Evolutionary conservation across 2,797 vertebrate genomes (phyloP).

Genomic region (Cuculus canorus): DNA sequence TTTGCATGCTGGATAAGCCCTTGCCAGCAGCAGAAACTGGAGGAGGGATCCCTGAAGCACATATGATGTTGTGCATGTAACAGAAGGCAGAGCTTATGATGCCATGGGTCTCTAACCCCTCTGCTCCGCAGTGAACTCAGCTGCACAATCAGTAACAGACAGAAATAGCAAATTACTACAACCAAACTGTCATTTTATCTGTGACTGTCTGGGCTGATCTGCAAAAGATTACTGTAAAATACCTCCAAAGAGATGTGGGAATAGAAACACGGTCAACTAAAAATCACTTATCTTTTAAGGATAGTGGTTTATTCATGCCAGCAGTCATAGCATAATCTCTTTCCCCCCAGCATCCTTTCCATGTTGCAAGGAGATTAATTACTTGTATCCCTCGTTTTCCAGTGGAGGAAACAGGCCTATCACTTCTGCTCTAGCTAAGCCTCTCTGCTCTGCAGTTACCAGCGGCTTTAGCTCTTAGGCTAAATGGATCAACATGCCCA

Average conservation of each 20-base stretch:
- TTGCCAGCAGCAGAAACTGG: background rate
- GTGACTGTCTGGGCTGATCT: background rate
- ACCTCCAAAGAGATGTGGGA: background rate
- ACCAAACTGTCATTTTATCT: slow-evolving; percentile 1
- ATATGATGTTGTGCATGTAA: background rate
- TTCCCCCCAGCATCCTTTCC: background rate
- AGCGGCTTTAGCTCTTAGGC: background rate
- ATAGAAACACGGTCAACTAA: background rate
- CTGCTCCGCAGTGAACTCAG: background rate
- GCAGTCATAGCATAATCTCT: background rate
- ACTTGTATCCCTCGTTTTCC: background rate
- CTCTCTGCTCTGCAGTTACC: background rate
- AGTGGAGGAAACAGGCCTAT: background rate
- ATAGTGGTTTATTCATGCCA: background rate
- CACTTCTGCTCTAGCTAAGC: background rate
- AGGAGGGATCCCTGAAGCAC: background rate
- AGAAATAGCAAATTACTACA: slow-evolving; percentile 46
- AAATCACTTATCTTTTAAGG: background rate
- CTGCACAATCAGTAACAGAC: background rate
- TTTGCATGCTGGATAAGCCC: background rate
- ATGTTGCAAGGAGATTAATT: background rate
- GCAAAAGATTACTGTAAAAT: background rate
- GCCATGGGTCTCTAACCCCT: background rate
- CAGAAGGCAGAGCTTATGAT: background rate
- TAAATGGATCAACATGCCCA: background rate